These are phyloP conservation scores for Stegostoma tigrinum DNA, from an alignment of 2,113 vertebrate genomes.

Conservation along the genomic window DNA sequence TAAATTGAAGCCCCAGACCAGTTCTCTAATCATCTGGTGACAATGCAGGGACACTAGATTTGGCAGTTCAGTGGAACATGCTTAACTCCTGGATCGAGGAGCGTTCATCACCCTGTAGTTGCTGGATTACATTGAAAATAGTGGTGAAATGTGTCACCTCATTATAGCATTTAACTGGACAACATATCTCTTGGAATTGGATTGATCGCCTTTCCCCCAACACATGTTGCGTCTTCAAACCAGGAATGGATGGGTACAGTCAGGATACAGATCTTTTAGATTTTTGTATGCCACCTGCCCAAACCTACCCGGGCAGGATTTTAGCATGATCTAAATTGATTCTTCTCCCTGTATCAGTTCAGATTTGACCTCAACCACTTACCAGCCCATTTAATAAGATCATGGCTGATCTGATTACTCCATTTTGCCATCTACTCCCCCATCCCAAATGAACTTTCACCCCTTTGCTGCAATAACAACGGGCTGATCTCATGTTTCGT, in stretches of 20 bases:
- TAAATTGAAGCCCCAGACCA: too few species aligned
- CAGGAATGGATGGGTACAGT: background rate
- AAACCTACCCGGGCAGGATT: background rate
- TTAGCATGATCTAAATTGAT: background rate
- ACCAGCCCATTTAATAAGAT: background rate
- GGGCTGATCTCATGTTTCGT: too few species aligned
- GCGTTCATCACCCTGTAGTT: background rate
- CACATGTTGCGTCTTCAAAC: background rate
- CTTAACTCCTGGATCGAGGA: background rate
- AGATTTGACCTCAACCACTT: background rate
- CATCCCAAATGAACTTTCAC: too few species aligned
- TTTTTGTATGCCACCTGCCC: background rate
- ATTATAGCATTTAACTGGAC: background rate
- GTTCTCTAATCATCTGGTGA: background rate
- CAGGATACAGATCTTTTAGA: background rate
- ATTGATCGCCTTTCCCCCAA: background rate
- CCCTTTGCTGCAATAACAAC: too few species aligned
- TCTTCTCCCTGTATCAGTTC: background rate
- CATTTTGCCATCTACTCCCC: too few species aligned
- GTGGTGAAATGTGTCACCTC: background rate
- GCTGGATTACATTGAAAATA: background rate
- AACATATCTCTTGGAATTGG: background rate
- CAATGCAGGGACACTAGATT: background rate
- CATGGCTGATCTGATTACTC: too few species aligned
- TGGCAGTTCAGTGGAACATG: background rate